These are phyloP conservation scores for Rhogogaster chlorosoma DNA, from an alignment of 2,888 invertebrate genomes.

Conservation along the genomic window DNA sequence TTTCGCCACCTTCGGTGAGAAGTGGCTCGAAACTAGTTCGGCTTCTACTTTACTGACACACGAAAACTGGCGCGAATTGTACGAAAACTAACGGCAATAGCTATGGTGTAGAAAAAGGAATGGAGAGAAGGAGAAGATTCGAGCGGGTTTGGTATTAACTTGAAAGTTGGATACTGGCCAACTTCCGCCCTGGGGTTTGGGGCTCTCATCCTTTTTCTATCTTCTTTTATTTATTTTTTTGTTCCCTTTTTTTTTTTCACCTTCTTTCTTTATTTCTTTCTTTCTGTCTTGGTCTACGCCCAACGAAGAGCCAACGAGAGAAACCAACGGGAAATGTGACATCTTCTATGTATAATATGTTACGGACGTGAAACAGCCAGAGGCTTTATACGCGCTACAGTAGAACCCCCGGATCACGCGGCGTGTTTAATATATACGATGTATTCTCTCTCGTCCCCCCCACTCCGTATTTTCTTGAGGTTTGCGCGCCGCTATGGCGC, in stretches of 20 bases:
- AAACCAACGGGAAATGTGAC: conserved; percentile 13
- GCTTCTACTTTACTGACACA: not conserved
- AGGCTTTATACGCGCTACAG: not conserved
- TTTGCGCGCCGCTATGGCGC: not conserved
- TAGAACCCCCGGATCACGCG: not conserved
- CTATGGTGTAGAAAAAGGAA: not conserved
- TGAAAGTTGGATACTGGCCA: conserved; percentile 46
- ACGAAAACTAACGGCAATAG: conserved; percentile 14
- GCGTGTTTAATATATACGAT: not conserved
- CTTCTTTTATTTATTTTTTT: not conserved
- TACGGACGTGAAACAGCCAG: not conserved
- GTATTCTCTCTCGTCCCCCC: not conserved
- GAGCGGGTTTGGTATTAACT: conserved; percentile 47
- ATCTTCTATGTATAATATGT: conserved; percentile 28
- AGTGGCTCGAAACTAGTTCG: not conserved
- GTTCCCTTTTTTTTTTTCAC: not conserved
- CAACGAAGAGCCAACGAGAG: conserved; percentile 25
- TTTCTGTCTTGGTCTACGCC: conserved; percentile 34
- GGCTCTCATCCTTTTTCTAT: not conserved
- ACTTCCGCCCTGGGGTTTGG: conserved; percentile 10
- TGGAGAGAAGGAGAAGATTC: not conserved
- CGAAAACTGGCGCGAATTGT: conserved; percentile 6
- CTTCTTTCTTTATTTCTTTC: not conserved
- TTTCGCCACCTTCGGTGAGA: not conserved
- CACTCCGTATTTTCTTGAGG: not conserved